A percentile compares a stretch with the other conserved stretches of the same genome.
Evolutionary conservation across 2,113 vertebrate species (phyloP).

Genomic region (Lucifuga dentata): DNA sequence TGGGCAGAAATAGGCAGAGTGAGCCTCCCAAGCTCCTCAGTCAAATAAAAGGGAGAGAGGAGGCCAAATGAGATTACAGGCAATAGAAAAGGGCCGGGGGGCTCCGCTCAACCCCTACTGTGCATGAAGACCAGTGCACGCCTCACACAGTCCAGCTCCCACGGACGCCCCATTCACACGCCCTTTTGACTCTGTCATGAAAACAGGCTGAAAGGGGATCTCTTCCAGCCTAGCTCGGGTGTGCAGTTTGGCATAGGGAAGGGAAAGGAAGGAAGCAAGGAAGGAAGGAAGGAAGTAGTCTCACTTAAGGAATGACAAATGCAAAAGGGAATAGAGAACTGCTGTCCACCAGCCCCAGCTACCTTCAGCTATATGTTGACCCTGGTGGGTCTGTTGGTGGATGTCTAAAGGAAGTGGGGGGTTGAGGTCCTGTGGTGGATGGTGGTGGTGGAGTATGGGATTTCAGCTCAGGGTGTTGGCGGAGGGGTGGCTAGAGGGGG

Average conservation of each 20-base stretch:
- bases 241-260: conserved; percentile 63
- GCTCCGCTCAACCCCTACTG: conserved; percentile 95
- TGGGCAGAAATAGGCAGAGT: conserved; percentile 73
- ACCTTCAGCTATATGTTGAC: conserved; percentile 35
- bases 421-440: conserved; percentile 57
- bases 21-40: conserved; percentile 84
- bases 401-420: conserved; percentile 56
- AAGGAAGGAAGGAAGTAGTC: conserved; percentile 31
- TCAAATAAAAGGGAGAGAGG: conserved; percentile 86
- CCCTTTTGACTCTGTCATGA: conserved; percentile 94
- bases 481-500: conserved; percentile 71
- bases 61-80: conserved; percentile 93
- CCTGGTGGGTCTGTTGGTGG: conserved; percentile 46
- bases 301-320: conserved; percentile 54
- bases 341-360: conserved; percentile 64
- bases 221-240: conserved; percentile 75
- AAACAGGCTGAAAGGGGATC: conserved; percentile 86
- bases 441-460: conserved; percentile 74
- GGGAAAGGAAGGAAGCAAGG: conserved; percentile 30
- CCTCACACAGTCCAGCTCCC: conserved; percentile 88
- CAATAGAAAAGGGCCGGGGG: conserved; percentile 91
- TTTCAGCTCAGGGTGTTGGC: conserved; percentile 74
- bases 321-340: conserved; percentile 50
- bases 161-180: conserved; percentile 96
- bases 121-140: conserved; percentile 89